Base-by-base conservation (phyloP, 1,140 invertebrate genomes). In the Carposina sasakii region DNA sequence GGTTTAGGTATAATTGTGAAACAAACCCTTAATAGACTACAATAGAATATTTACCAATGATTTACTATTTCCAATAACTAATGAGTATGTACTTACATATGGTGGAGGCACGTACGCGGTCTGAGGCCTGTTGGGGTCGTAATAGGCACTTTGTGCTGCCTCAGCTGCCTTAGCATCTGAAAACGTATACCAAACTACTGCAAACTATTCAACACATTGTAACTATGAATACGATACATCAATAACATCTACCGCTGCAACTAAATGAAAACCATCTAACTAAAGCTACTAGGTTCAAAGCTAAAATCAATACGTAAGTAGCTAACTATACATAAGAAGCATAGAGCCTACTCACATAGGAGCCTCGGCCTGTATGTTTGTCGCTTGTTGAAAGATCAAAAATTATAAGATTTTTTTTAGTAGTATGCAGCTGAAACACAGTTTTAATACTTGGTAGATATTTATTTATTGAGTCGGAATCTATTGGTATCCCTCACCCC, bases 71-170 rank as follows among this genome's bases (percentile, higher is more conserved):
- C n/a, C n/a, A n/a, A n/a, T n/a, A n/a, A n/a, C n/a, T n/a, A n/a
- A n/a, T n/a, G n/a, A n/a, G n/a, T n/a, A 16, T 26, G 33, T 63
- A 90, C 91, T 89, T 87, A 94, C 93, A 81, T 94, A 93, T 66
- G 94, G 93, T 54, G 93, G 92, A 60, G 95, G 94, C 55, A 96
- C 91, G 65, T 94, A 96, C 43, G 93, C 93, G 67, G 91, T 92
- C 64, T 94, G 92, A 5, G 93, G 93, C 70, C 88, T 88, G 67
- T 90, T 92, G 6, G 93, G 94, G 87, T 96, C 94, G 67, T 94
- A 95, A 83, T 94, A 96, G 45, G 93, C 95, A 79, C 90, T 94
- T 73, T 91, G 92, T 34, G 93, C 93, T 61, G 94, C 94, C 85
- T 96, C 94, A 16, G 91, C 90, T 61, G 94, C 94, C 86, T 96